phyloP scores from a whole-genome alignment of 1,140 invertebrate species.

The Philopotamus ludificatus region DNA sequence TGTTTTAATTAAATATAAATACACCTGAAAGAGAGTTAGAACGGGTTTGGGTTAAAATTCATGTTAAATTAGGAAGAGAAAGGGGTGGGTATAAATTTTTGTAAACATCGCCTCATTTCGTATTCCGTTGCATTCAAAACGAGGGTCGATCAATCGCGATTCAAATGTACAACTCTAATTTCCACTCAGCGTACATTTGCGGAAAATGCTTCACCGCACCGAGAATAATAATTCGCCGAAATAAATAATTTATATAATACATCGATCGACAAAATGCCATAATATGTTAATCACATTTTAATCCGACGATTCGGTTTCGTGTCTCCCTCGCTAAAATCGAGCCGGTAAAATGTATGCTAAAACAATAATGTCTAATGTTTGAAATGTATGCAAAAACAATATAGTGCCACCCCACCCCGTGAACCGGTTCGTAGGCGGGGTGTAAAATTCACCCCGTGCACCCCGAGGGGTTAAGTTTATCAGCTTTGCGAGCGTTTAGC shows the following conservation, averaged over 20 bases:
- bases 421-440: conserved; percentile 39
- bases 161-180: background rate
- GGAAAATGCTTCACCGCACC: too few species aligned
- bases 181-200: background rate
- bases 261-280: too few species aligned
- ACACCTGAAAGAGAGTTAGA: too few species aligned
- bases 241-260: too few species aligned
- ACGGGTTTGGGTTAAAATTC: too few species aligned
- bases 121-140: conserved; percentile 21
- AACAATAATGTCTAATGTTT: conserved; percentile 43
- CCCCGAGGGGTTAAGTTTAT: conserved; percentile 29
- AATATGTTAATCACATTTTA: too few species aligned
- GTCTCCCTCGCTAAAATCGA: too few species aligned
- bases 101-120: conserved; percentile 15
- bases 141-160: background rate
- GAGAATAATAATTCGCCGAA: too few species aligned
- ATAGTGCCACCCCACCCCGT: conserved; percentile 30
- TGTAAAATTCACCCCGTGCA: conserved; percentile 14
- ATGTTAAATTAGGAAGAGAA: too few species aligned
- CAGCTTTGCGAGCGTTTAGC: conserved; percentile 40
- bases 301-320: too few species aligned
- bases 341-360: conserved; percentile 41
- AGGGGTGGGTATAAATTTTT: too few species aligned
- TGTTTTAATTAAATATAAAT: too few species aligned
- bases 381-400: conserved; percentile 44